Base-by-base conservation (phyloP, 1,140 invertebrate species). In the Drosophila setifemur region DNA sequence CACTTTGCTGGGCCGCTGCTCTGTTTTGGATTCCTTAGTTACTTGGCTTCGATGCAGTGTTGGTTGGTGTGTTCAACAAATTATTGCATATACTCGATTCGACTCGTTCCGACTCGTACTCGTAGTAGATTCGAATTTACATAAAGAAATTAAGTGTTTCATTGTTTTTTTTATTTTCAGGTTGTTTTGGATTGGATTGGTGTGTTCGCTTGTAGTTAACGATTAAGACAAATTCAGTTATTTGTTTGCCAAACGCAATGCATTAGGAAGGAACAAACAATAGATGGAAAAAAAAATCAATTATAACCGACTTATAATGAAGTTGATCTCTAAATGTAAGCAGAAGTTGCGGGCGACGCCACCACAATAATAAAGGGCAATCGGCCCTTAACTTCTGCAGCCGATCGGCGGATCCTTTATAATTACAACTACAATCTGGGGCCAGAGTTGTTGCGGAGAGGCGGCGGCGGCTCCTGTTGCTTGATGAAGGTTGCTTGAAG, bases 211-310 rank as follows among this genome's bases (percentile, higher is more conserved):
- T 40, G 8, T 39, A 9, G 11, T 37, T 11, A 19, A 18, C 25
- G 11, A 16, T 25, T 33, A 14, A 4, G 14, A 21, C 14, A 55
- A 8, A 16, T 29, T 23, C 47, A 61, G 19, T n/a, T n/a, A 25
- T 21, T 18, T 25, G 37, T 31, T 33, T 18, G 26, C 26, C 12
- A 37, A 37, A 58, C 52, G 29, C 9, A 28, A 18, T 11, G 12
- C n/a, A n/a, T n/a, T n/a, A n/a, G n/a, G n/a, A n/a, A n/a, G 18
- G 16, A 63, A 28, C 9, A 60, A 63, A 44, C 14, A 35, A 39
- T 18, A 48, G n/a, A n/a, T n/a, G n/a, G n/a, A 60, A 54, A 53
- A 53, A 53, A 53, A 42, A 43, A 26, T 55, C 35, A 55, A 33
- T 26, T 58, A 35, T 42, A 43, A 58, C 37, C 57, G 53, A 61